Conservation (phyloP, 2,113 vertebrate species). For the Panurus biarmicus region DNA sequence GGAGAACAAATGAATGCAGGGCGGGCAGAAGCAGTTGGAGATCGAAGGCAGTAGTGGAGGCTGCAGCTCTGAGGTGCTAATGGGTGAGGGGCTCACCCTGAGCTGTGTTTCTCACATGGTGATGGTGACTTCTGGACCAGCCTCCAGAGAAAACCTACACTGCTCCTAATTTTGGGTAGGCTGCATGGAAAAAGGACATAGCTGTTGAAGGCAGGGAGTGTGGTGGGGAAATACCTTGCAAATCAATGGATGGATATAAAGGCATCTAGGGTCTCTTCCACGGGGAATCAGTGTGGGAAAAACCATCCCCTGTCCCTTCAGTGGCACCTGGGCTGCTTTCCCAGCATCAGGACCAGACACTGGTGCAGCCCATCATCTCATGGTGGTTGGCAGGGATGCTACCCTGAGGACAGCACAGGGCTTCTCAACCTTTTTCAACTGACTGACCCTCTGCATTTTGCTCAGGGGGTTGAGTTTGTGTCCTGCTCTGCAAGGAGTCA, state of each 20-base stretch:
- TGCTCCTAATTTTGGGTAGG: neutral
- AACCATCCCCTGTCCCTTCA: fast-evolving
- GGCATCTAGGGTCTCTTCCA: neutral
- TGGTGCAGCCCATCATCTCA: neutral
- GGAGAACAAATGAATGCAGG: neutral
- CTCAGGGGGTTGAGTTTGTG: neutral
- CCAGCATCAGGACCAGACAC: neutral
- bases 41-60: neutral
- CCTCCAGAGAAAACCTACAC: neutral
- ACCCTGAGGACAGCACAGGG: neutral
- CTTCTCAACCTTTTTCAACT: neutral
- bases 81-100: neutral
- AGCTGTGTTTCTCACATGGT: neutral
- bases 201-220: neutral
- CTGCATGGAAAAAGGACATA: neutral
- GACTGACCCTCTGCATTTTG: neutral
- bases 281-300: neutral
- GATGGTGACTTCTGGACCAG: neutral
- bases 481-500: neutral
- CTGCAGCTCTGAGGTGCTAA: neutral
- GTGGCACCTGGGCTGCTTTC: neutral
- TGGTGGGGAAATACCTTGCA: neutral
- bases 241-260: neutral
- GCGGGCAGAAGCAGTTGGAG: fast-evolving
- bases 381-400: neutral